Evolutionary conservation across 23 tunicate genomes (phyloP), one percentile per base, ranked within the genome.

Genomic region (Trididemnum clinides): DNA sequence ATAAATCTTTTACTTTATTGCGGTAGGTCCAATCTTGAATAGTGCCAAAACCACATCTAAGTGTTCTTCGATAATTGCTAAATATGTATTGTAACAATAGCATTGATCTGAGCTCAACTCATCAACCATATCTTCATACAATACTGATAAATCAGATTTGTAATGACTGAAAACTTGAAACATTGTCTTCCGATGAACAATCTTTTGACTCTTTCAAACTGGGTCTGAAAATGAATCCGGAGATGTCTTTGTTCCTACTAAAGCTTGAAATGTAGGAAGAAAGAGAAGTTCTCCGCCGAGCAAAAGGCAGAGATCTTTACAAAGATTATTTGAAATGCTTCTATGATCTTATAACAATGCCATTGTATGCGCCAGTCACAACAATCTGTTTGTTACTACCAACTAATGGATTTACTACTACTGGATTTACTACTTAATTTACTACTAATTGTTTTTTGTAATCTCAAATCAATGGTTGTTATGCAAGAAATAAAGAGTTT

Each of bases 101-200:
- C 33, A 33, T 82, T 64, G 86, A 54, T 82, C 76, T 23, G 86
- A 37, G 71, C 86, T 82, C 34, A 82, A 54, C 51, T 82, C 77
- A 38, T 64, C 34, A 25, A 82, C 76, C 64, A 82, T 38, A 29
- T 73, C 30, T 35, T 73, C 37, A 18, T 54, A 29, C 25, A 73
- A 18, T 6, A 31, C 26, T 1, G 86, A 51, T 6, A 33, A 82
- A 64, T 32, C 34, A 19, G 75, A 64, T 82, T 82, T 33, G 51
- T n/a, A 23, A 82, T 58, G 34, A 51, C 44, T 82, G 33, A 64
- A 51, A 82, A 82, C 51, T 19, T 51, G 28, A 76, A 76, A 82
- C 6, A 64, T n/a, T n/a, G n/a, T n/a, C n/a, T n/a, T n/a, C 77
- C 33, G 86, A 64, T n/a, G 64, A 76, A 59, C 77, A 57, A 6